These are phyloP conservation scores for Achatina immaculata DNA, from an alignment of 1,140 invertebrate genomes.

Conservation along the genomic window DNA sequence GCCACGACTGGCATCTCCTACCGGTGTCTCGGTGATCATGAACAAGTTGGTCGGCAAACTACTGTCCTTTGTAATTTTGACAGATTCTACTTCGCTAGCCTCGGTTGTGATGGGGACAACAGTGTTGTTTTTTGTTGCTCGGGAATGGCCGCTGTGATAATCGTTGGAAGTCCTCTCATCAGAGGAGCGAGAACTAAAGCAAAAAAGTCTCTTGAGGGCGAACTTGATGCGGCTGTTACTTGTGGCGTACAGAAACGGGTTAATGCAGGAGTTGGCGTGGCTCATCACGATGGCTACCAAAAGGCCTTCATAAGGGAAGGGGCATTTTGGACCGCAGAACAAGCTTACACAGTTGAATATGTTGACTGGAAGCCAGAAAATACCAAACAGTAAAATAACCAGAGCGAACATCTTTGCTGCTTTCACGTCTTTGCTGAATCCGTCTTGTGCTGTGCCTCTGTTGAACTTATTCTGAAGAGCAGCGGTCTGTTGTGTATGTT, in stretches of 20 bases:
- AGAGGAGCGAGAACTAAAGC: too few relatives aligned
- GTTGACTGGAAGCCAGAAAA: conserved; percentile 68
- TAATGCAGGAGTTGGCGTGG: conserved; percentile 74
- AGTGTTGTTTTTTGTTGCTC: too few relatives aligned
- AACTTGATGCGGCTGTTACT: conserved; percentile 87
- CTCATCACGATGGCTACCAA: conserved; percentile 76
- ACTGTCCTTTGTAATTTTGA: too few relatives aligned
- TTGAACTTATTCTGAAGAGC: conserved; percentile 15
- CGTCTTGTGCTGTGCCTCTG: background rate
- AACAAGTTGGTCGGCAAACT: too few relatives aligned
- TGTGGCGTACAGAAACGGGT: conserved; percentile 77
- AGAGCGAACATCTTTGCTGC: conserved; percentile 66
- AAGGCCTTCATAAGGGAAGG: conserved; percentile 50
- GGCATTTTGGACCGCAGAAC: conserved; percentile 41
- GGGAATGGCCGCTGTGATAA: too few relatives aligned
- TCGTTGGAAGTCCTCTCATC: too few relatives aligned
- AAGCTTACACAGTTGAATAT: conserved; percentile 59
- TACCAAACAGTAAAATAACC: conserved; percentile 62
- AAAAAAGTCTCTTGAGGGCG: conserved; percentile 76
- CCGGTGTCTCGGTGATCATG: too few relatives aligned
- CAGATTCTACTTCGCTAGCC: too few relatives aligned
- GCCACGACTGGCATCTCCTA: too few relatives aligned
- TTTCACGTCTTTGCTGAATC: conserved; percentile 58
- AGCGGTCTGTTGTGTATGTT: conserved; percentile 49
- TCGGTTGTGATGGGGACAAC: too few relatives aligned